These are phyloP conservation scores for Avahi laniger DNA, from an alignment of 2,797 vertebrate species.

Conservation along the genomic window DNA sequence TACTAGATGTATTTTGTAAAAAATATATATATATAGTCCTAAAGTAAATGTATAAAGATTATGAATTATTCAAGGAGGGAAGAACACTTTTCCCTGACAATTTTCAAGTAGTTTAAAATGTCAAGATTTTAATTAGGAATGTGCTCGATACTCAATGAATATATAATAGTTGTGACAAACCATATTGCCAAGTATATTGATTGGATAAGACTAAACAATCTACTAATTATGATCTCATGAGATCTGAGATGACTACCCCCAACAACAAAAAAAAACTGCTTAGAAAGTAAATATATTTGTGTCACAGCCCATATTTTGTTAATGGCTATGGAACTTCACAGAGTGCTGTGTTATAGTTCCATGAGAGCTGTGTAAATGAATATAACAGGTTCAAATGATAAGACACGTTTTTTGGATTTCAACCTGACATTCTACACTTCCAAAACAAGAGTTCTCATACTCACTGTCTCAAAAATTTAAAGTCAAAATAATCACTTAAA, in stretches of 20 bases:
- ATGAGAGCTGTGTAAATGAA: neutral
- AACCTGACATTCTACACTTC: neutral
- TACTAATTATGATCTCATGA: neutral
- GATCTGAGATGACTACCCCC: neutral
- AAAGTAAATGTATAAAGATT: neutral
- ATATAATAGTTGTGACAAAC: neutral
- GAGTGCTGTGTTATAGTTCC: neutral
- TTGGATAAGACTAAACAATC: neutral
- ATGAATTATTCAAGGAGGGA: neutral
- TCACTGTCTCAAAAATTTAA: neutral
- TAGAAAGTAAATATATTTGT: neutral
- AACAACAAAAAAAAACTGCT: neutral
- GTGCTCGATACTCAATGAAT: neutral
- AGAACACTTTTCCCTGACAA: neutral
- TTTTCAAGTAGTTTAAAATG: neutral
- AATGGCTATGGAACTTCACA: neutral
- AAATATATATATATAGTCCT: neutral
- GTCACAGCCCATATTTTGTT: neutral
- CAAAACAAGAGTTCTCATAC: neutral
- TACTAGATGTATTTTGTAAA: neutral
- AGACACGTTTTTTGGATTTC: neutral
- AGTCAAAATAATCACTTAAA: neutral
- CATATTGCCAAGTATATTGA: neutral
- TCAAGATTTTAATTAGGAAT: neutral
- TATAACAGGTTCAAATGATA: neutral